Percentiles rank a stretch among this genome's conserved stretches.
Conservation (phyloP, 1,140 invertebrate species). For the Trinorchestia longiramus region DNA sequence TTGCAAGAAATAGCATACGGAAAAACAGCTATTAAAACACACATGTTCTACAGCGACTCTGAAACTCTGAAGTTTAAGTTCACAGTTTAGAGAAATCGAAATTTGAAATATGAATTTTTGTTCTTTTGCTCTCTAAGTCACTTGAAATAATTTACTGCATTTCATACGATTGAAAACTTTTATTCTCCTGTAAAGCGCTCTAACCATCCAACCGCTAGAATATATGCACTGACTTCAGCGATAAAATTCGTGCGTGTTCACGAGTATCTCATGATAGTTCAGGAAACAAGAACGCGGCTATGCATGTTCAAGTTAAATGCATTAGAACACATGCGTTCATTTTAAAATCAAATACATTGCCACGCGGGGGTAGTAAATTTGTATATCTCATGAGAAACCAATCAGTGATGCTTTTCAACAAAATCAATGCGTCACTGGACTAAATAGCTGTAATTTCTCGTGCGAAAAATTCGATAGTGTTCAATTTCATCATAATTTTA, state of each 20-base stretch:
- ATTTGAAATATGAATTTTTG: background rate
- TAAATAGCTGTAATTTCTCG: too few species aligned
- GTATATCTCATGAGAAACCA: too few species aligned
- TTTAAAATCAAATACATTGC: too few species aligned
- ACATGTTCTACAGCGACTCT: background rate
- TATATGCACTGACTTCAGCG: background rate
- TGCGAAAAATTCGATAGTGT: too few species aligned
- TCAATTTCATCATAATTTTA: too few species aligned
- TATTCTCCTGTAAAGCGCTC: background rate
- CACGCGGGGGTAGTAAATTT: too few species aligned
- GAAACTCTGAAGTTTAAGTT: background rate
- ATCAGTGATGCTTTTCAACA: too few species aligned
- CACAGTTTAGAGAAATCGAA: background rate
- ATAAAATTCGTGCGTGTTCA: background rate
- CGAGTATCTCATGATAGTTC: too few species aligned
- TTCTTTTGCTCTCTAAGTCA: background rate
- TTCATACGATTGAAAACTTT: background rate
- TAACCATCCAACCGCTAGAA: background rate
- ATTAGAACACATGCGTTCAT: too few species aligned
- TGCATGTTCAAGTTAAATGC: background rate
- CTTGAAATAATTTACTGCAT: background rate
- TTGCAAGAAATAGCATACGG: background rate
- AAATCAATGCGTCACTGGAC: too few species aligned
- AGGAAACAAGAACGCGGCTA: too few species aligned
- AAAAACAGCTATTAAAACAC: background rate